Conservation (phyloP, 1,140 invertebrate genomes). For the Philopotamus ludificatus region DNA sequence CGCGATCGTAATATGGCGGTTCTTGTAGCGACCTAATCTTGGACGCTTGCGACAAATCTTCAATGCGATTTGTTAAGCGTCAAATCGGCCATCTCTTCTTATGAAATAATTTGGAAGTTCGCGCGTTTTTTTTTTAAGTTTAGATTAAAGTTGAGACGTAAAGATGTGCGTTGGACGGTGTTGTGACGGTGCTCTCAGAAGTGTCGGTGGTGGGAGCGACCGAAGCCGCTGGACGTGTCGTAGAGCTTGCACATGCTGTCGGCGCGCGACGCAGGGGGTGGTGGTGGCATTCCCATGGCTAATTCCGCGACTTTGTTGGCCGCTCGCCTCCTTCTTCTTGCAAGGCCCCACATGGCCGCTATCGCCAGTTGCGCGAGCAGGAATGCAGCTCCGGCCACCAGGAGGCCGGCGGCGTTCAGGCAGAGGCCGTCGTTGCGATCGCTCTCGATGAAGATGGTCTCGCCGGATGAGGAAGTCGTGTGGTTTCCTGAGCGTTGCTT, state of each 20-base stretch:
- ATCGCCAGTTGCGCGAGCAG: conserved; percentile 78
- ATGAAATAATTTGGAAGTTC: no score
- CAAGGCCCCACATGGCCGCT: conserved; percentile 79
- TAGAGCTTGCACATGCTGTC: conserved; percentile 84
- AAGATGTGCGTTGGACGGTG: background rate
- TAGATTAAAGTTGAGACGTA: no score
- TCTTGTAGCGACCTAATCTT: background rate
- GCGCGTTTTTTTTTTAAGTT: no score
- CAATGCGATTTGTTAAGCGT: no score
- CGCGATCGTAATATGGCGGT: background rate
- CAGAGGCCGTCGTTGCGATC: conserved; percentile 62
- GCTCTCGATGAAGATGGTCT: conserved; percentile 61
- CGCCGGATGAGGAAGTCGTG: conserved; percentile 51
- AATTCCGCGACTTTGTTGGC: conserved; percentile 57
- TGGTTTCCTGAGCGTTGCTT: conserved; percentile 52
- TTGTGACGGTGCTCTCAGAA: conserved; percentile 60
- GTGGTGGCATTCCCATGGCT: conserved; percentile 45
- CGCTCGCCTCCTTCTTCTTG: conserved; percentile 75
- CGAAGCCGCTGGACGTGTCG: conserved; percentile 73
- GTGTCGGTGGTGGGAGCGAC: conserved; percentile 71
- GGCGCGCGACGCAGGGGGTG: conserved; percentile 61
- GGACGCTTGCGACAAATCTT: no score
- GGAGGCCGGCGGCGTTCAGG: conserved; percentile 74
- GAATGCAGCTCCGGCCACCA: conserved; percentile 80
- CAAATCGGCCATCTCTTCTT: no score